Evolutionary conservation across 1,140 invertebrate genomes (phyloP).

Genomic region (Dolichoris vasculosae): DNA sequence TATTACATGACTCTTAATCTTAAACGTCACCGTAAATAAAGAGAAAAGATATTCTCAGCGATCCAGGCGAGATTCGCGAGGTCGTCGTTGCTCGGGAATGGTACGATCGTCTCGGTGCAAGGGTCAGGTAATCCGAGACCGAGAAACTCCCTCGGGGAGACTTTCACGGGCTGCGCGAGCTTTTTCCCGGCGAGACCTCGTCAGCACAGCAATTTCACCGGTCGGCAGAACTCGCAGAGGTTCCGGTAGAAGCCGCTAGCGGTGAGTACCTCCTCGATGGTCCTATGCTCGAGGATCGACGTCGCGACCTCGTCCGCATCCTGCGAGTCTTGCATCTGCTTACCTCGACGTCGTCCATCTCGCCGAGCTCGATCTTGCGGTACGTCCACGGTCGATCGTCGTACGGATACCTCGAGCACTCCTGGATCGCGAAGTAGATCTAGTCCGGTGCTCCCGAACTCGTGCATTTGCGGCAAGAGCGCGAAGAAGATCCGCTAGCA

Average conservation of each 20-base stretch:
- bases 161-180: conserved; percentile 14
- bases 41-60: neutral
- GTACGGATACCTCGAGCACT: neutral
- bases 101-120: conserved; percentile 32
- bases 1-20: neutral
- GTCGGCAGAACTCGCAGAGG: conserved; percentile 37
- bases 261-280: conserved; percentile 37
- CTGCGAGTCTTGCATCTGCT: neutral
- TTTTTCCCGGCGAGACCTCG: conserved; percentile 31
- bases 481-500: conserved; percentile 45
- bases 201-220: conserved; percentile 40
- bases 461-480: conserved; percentile 36
- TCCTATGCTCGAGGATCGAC: conserved; percentile 16
- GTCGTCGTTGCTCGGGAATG: conserved; percentile 13
- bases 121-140: conserved; percentile 23
- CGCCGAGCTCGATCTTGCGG: conserved; percentile 27
- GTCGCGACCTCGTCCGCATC: conserved; percentile 20
- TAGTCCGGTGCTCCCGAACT: too few relatives aligned
- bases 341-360: conserved; percentile 41
- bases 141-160: neutral
- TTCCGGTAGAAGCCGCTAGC: conserved; percentile 33
- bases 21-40: neutral
- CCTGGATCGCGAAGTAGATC: too few relatives aligned
- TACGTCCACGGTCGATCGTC: conserved; percentile 13
- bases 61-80: neutral